A percentile compares a stretch with the other conserved stretches of the same genome.
phyloP scores from a whole-genome alignment of 2,797 vertebrate genomes.

The Syngnathus acus region DNA sequence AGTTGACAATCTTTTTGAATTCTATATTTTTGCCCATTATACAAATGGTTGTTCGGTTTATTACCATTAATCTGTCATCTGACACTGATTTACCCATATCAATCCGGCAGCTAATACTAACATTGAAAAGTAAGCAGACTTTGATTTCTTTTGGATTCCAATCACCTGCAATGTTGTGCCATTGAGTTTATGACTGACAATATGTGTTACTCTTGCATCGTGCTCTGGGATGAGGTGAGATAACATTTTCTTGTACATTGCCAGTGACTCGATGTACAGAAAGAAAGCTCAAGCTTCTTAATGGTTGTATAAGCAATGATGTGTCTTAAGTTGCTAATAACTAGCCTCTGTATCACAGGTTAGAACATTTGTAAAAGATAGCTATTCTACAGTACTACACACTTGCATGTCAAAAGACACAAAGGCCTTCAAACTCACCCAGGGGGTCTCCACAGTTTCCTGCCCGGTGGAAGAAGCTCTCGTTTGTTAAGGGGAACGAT shows the following conservation, averaged over 20 bases:
- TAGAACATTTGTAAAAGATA: background rate
- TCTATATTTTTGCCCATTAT: too few species aligned
- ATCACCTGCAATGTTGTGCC: background rate
- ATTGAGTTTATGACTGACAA: background rate
- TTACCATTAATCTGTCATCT: background rate
- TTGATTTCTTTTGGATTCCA: background rate
- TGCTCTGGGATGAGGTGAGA: background rate
- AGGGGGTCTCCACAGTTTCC: slow-evolving; percentile 83
- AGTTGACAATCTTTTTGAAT: too few species aligned
- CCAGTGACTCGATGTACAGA: background rate
- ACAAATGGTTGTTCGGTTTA: background rate
- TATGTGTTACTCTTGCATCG: background rate
- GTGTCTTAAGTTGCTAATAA: background rate
- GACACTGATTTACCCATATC: background rate
- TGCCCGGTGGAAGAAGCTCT: slow-evolving; percentile 84
- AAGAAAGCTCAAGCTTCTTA: background rate
- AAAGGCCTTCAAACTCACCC: slow-evolving; percentile 76
- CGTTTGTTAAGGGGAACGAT: slow-evolving; percentile 90
- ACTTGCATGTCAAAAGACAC: background rate
- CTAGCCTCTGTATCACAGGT: background rate
- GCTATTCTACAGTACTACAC: background rate
- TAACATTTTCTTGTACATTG: background rate
- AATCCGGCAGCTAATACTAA: background rate
- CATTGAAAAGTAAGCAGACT: background rate
- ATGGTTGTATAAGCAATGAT: background rate